Percentiles rank a stretch among this genome's conserved stretches.
Evolutionary conservation across 2,797 vertebrate genomes (phyloP).

Genomic region (Discoglossus pictus): DNA sequence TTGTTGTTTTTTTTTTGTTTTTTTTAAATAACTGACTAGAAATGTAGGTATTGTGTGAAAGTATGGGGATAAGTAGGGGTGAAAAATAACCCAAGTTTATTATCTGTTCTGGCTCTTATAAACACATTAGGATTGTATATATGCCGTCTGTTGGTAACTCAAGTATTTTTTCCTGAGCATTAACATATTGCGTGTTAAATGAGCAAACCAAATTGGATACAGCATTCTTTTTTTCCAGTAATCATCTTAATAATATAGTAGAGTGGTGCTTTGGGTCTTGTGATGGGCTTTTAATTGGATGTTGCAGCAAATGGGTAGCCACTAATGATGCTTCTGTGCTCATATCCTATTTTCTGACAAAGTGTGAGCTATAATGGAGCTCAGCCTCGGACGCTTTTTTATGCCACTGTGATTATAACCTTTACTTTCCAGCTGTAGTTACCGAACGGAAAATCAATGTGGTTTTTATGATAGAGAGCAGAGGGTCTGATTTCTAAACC

Average conservation of each 20-base stretch:
- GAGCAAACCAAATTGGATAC: neutral
- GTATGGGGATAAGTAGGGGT: no score
- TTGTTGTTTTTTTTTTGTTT: no score
- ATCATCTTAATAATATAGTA: constrained; percentile 46
- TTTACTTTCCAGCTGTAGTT: constrained; percentile 57
- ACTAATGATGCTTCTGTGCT: constrained; percentile 61
- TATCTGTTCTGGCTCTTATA: no score
- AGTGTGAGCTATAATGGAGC: constrained; percentile 58
- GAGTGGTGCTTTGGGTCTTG: constrained; percentile 53
- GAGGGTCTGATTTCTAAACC: constrained; percentile 49
- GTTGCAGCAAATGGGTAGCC: constrained; percentile 50
- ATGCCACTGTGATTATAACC: constrained; percentile 54
- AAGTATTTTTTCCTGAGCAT: neutral
- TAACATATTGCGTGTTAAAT: neutral
- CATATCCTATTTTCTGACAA: constrained; percentile 52
- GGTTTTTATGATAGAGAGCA: constrained; percentile 43
- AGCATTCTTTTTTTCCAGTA: constrained; percentile 15
- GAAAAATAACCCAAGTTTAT: no score
- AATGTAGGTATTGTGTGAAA: no score
- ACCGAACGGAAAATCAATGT: constrained; percentile 52
- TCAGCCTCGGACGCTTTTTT: constrained; percentile 52
- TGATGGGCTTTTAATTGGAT: constrained; percentile 61
- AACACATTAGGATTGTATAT: no score
- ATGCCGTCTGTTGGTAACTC: no score
- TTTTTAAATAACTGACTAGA: no score